These are phyloP conservation scores for Thrips palmi DNA, from an alignment of 1,140 invertebrate genomes.

Conservation along the genomic window DNA sequence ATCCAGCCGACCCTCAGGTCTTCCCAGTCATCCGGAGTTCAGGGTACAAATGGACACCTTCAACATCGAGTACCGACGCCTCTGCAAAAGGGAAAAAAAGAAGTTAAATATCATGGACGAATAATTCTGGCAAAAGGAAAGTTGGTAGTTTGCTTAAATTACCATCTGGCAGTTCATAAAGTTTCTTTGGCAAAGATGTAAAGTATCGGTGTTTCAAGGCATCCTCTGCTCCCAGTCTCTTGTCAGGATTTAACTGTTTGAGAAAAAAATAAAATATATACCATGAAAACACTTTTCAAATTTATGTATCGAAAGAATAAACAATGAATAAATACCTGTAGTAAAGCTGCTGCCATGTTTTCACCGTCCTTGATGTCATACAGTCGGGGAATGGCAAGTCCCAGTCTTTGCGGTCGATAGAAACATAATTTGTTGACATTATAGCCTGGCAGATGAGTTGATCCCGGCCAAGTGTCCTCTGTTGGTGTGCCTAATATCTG, in stretches of 20 bases:
- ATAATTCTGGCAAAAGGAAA: neutral
- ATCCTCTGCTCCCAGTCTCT: slow-evolving; percentile 68
- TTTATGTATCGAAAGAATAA: neutral
- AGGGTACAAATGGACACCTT: slow-evolving; percentile 57
- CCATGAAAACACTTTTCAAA: neutral
- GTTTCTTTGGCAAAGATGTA: slow-evolving; percentile 64
- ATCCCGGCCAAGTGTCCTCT: slow-evolving; percentile 78
- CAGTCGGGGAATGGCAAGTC: slow-evolving; percentile 70
- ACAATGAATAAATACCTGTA: slow-evolving; percentile 30
- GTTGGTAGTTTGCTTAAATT: slow-evolving; percentile 21
- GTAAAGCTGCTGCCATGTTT: slow-evolving; percentile 61
- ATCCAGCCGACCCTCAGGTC: too few species aligned
- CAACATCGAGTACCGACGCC: slow-evolving; percentile 81
- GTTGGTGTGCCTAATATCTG: slow-evolving; percentile 79
- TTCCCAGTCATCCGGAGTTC: slow-evolving; percentile 32
- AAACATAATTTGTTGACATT: slow-evolving; percentile 59
- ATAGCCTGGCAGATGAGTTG: slow-evolving; percentile 69
- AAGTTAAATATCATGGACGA: slow-evolving; percentile 14
- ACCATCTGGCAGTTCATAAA: slow-evolving; percentile 83
- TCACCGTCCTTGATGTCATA: slow-evolving; percentile 76
- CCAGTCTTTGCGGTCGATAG: slow-evolving; percentile 59
- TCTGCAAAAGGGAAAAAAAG: slow-evolving; percentile 52
- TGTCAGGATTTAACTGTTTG: slow-evolving; percentile 63
- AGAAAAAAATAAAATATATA: slow-evolving; percentile 11
- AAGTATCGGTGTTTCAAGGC: slow-evolving; percentile 86